Evolutionary conservation across 2,888 invertebrate species (phyloP).

Genomic region (Ctena decussata): DNA sequence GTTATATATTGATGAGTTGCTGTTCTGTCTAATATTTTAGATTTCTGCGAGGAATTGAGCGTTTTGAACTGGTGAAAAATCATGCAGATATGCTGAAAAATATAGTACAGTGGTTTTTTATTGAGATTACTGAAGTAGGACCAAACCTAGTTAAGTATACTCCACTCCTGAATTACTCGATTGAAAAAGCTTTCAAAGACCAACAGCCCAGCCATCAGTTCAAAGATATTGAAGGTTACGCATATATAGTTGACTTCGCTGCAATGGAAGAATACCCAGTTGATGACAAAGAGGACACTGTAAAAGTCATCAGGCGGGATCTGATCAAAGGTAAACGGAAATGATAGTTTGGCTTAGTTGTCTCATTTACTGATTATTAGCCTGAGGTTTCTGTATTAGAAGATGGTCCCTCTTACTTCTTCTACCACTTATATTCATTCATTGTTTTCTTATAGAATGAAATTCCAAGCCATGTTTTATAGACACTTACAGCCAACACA

Average conservation of each 20-base stretch:
- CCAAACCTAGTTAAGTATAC: slow-evolving; percentile 37
- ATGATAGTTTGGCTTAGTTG: too few relatives aligned
- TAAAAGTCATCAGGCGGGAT: slow-evolving; percentile 60
- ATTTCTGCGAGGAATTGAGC: slow-evolving; percentile 18
- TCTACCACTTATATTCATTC: too few relatives aligned
- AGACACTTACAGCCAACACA: too few relatives aligned
- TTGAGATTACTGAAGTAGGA: slow-evolving; percentile 22
- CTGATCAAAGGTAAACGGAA: slow-evolving; percentile 56
- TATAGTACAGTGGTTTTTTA: slow-evolving; percentile 56
- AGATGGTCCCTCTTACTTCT: too few relatives aligned
- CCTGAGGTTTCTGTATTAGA: too few relatives aligned
- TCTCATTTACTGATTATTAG: too few relatives aligned
- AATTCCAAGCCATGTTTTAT: too few relatives aligned
- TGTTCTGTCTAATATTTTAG: too few relatives aligned
- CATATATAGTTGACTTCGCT: slow-evolving; percentile 63
- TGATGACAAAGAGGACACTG: slow-evolving; percentile 31
- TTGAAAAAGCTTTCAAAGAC: slow-evolving; percentile 62
- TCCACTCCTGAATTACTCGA: slow-evolving; percentile 14
- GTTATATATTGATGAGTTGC: too few relatives aligned
- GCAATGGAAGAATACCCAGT: slow-evolving; percentile 64
- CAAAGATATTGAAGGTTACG: slow-evolving; percentile 32
- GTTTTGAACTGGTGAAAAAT: slow-evolving; percentile 13
- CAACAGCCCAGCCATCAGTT: slow-evolving; percentile 40
- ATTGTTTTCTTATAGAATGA: too few relatives aligned
- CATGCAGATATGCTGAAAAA: slow-evolving; percentile 29